Conservation (phyloP, 2,797 vertebrate genomes). For the Poecilia wingei region DNA sequence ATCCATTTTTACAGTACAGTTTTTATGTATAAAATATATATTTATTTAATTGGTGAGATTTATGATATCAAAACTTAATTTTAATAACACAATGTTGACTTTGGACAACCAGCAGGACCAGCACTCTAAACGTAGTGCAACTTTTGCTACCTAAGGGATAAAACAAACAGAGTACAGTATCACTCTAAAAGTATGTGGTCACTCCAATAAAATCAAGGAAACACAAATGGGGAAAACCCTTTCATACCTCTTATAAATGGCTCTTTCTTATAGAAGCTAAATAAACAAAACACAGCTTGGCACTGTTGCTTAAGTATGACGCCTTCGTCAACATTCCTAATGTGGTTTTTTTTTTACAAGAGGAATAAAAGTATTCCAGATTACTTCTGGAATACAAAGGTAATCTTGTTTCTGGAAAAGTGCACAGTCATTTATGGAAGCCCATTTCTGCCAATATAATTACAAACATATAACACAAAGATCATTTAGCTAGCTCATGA, state of each 20-base stretch:
- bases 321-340: background rate
- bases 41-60: background rate
- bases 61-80: background rate
- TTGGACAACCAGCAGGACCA: background rate
- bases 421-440: slow-evolving; percentile 63
- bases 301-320: background rate
- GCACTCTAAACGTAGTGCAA: background rate
- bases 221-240: background rate
- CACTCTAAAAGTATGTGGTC: background rate
- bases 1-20: background rate
- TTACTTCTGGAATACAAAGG: no score
- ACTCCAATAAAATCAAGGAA: background rate
- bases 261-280: background rate
- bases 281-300: background rate
- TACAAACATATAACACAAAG: background rate
- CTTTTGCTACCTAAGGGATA: background rate
- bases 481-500: background rate
- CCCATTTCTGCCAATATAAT: background rate
- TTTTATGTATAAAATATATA: background rate
- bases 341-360: background rate
- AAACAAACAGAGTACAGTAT: background rate
- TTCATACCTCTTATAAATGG: background rate
- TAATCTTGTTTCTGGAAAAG: slow-evolving; percentile 27
- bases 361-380: background rate
- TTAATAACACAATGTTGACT: background rate